Evolutionary conservation across 2,888 invertebrate genomes (phyloP).

Genomic region (Diploptera punctata): DNA sequence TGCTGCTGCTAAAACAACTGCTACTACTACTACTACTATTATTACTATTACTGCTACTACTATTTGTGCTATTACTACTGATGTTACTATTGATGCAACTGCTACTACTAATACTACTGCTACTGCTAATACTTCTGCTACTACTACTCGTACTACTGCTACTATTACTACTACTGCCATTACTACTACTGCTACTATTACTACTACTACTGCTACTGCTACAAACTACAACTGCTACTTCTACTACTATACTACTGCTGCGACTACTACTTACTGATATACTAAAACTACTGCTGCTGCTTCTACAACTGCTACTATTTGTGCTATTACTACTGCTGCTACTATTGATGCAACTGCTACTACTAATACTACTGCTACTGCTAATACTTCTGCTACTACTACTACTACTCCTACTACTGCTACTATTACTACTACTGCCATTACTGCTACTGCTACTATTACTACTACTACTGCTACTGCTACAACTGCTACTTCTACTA

Average conservation of each 20-base stretch:
- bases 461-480: background rate
- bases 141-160: too few species aligned
- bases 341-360: background rate
- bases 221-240: too few species aligned
- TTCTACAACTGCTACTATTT: background rate
- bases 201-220: slow-evolving; percentile 1
- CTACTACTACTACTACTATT: background rate
- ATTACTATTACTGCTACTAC: background rate
- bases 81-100: too few species aligned
- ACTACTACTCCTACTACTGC: background rate
- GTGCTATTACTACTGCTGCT: too few species aligned
- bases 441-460: background rate
- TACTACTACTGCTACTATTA: too few species aligned
- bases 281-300: background rate
- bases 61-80: too few species aligned
- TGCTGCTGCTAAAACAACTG: background rate
- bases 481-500: background rate
- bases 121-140: too few species aligned
- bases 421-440: background rate
- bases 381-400: background rate
- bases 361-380: background rate
- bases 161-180: too few species aligned
- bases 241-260: too few species aligned
- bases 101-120: too few species aligned
- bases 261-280: background rate